phyloP scores from a whole-genome alignment of 2,113 vertebrate species.

The Neodon shergylaensis region DNA sequence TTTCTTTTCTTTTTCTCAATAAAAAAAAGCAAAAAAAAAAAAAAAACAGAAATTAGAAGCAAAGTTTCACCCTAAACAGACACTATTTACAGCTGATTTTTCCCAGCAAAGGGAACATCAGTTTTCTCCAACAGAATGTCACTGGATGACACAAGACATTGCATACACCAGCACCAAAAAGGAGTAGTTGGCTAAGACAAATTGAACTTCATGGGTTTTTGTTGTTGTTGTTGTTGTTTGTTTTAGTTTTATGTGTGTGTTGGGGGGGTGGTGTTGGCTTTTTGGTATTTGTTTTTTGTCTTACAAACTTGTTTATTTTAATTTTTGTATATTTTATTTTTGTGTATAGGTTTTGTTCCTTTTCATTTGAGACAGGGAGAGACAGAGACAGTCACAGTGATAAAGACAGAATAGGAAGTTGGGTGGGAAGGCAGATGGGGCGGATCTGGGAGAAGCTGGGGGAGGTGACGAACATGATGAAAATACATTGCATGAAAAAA shows the following conservation, averaged over 20 bases:
- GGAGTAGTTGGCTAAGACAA: not conserved
- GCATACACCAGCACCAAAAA: not conserved
- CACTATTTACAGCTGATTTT: not conserved
- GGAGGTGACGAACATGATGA: not conserved
- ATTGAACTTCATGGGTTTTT: not conserved
- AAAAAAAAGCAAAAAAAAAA: no score
- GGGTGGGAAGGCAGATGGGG: no score
- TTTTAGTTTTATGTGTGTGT: not conserved
- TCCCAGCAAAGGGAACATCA: not conserved
- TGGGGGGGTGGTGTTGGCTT: not conserved
- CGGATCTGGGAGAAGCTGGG: not conserved
- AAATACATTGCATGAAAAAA: not conserved
- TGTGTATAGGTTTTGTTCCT: not conserved
- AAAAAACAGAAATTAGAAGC: no score
- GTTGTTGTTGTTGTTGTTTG: not conserved
- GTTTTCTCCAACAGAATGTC: not conserved
- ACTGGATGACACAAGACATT: not conserved
- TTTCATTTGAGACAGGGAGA: not conserved
- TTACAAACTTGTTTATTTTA: not conserved
- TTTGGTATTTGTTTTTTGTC: not conserved
- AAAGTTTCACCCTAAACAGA: not conserved
- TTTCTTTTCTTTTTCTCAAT: no score
- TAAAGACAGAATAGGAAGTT: not conserved
- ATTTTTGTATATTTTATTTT: not conserved
- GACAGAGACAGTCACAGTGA: not conserved